Percentiles rank a stretch among this genome's conserved stretches.
Conservation (phyloP, 2,888 invertebrate genomes). For the Paralinhomoeus sp. region DNA sequence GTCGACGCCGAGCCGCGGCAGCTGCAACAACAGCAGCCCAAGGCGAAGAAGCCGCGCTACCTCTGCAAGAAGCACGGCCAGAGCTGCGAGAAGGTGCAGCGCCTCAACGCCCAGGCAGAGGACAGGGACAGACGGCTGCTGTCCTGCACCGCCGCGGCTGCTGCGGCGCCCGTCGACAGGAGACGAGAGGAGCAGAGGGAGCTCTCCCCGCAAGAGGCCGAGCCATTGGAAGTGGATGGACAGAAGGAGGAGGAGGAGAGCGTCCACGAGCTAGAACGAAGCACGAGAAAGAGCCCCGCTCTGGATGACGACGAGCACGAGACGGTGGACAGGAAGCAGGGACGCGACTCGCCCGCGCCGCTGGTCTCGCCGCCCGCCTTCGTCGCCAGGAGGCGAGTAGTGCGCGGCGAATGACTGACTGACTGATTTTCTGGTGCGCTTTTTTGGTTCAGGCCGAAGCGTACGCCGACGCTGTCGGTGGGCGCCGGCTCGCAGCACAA, state of each 20-base stretch:
- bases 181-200: not conserved
- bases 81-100: conserved; percentile 4
- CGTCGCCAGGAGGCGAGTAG: too few species aligned
- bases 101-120: not conserved
- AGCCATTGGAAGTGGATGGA: not conserved
- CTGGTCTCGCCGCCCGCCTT: too few species aligned
- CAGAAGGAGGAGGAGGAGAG: not conserved
- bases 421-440: too few species aligned
- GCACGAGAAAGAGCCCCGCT: too few species aligned
- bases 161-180: too few species aligned
- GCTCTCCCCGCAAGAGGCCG: not conserved
- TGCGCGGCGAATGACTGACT: too few species aligned
- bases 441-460: too few species aligned
- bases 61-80: conserved; percentile 5
- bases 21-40: not conserved
- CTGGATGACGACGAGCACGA: too few species aligned
- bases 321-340: too few species aligned
- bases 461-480: not conserved
- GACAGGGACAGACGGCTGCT: not conserved
- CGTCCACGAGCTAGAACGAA: not conserved
- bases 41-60: not conserved
- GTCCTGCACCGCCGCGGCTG: not conserved
- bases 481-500: not conserved
- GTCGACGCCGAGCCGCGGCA: not conserved
- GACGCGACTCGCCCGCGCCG: too few species aligned